Evolutionary conservation across 2,113 vertebrate genomes (phyloP), one percentile per base, ranked within the genome.

Genomic region (Cromileptes altivelis): DNA sequence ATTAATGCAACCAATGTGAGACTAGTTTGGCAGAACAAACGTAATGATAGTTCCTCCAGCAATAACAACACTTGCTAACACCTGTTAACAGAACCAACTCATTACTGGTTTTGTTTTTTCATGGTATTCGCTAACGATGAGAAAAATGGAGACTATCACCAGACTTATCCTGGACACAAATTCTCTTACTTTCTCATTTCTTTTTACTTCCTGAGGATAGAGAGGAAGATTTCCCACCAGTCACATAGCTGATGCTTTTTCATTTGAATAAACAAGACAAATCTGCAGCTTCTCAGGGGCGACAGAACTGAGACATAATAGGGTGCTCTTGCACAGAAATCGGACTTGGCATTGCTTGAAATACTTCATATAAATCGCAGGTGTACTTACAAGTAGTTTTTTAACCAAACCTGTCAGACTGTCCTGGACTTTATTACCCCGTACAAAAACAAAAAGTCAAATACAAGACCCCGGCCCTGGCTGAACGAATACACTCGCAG

Each of bases 201-300:
- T 45, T 45, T 37, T 27, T 23, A 45, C 21, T 23, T 65, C 37
- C 25, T 60, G 8, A 42, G 75, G 33, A 33, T 45, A 12, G 1
- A 75, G 12, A 17, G 23, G 18, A 33, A 67, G 56, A 69, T 86
- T 76, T 78, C 75, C 58, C 85, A 71, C 6, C 25, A 27, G 80
- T 60, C 33, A 40, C 70, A 40, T 47, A 42, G 47, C 64, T 21
- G 62, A 70, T 30, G 52, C 19, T 49, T 78, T 70, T 75, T 80
- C 19, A 65, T 49, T 50, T 61, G 17, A 42, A 55, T 76, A 75
- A 80, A 86, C 45, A 67, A 80, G 25, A 76, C 37, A 50, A 61
- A 40, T 60, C 14, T 60, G 61, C 50, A n/a, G 52, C 1, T 1
- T 49, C 60, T 80, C 47, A 19, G 27, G 63, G 18, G 56, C 8